Evolutionary conservation across 2,888 invertebrate genomes (phyloP), one percentile per base, ranked within the genome.

Genomic region (Lycocerus yunnanus): DNA sequence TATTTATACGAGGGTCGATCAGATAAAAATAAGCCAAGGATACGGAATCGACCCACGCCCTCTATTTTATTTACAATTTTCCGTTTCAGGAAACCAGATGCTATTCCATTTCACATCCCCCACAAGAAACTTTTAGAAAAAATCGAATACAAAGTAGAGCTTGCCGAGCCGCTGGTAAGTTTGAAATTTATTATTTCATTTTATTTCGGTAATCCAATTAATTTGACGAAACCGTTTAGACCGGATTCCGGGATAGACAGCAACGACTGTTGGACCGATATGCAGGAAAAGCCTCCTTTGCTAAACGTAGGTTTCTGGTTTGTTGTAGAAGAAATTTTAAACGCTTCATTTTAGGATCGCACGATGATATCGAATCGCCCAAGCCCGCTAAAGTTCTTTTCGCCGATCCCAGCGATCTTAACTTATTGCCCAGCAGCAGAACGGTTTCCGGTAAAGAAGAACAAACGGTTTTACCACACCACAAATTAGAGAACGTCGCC

Each of bases 41-140:
- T 4, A 4, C 4, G 18, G 27, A 43, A 43, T 0, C 6, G 2
- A n/a, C 43, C 43, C 6, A 6, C 43, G n/a, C n/a, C n/a, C 6
- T 5, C 6, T 27, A 13, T 13, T 27, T 27, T n/a, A 11, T 21
- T 21, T 21, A 9, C 9, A 11, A 24, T 2, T 69, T 20, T 59
- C 10, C 0, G n/a, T 75, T 76, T 58, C 27, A 77, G 77, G 13
- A 66, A 68, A 60, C 15, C 69, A 1, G 73, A 75, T 68, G 79
- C 75, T 8, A 78, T 82, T 61, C 82, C 82, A 6, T 82, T 82
- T 69, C 82, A 82, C 66, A 78, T 82, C 8, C 82, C 82, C 2
- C 91, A 91, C 80, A 90, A 89, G 80, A 91, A 90, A 80, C 83
- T 92, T 18, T 82, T 92, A 75, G 91, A 91, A 78, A 91, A 90